Conservation (phyloP, 2,888 invertebrate genomes). For the Plemyria rubiginata region DNA sequence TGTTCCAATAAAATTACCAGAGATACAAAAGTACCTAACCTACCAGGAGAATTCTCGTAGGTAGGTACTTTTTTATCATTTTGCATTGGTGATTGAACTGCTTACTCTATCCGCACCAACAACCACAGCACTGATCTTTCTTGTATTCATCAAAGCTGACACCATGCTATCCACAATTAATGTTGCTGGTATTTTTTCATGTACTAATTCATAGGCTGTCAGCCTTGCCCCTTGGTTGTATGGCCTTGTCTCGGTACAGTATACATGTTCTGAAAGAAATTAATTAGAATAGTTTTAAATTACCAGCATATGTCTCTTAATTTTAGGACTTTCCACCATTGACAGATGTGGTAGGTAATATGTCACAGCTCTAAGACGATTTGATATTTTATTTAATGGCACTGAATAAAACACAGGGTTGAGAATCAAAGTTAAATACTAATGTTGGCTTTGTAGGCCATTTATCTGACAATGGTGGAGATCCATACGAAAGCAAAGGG, state of each 20-base stretch:
- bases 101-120: constrained; percentile 97
- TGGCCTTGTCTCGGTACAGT: constrained; percentile 98
- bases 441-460: neutral
- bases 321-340: constrained; percentile 1
- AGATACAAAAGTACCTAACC: too few species aligned
- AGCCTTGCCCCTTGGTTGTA: constrained; percentile 98
- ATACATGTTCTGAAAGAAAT: constrained; percentile 90
- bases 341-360: neutral
- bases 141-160: constrained; percentile 93
- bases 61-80: too few species aligned
- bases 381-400: too few species aligned
- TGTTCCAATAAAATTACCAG: too few species aligned
- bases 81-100: too few species aligned
- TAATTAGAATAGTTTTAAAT: neutral
- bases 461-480: neutral
- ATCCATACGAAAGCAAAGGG: neutral
- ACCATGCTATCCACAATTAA: constrained; percentile 98
- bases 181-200: constrained; percentile 96
- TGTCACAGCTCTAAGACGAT: neutral
- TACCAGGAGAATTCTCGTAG: too few species aligned
- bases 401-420: neutral
- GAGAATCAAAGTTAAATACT: neutral
- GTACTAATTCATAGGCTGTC: constrained; percentile 97
- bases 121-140: constrained; percentile 95
- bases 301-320: neutral